Conservation (phyloP, 2,888 invertebrate genomes). For the Plagiodera versicolora region DNA sequence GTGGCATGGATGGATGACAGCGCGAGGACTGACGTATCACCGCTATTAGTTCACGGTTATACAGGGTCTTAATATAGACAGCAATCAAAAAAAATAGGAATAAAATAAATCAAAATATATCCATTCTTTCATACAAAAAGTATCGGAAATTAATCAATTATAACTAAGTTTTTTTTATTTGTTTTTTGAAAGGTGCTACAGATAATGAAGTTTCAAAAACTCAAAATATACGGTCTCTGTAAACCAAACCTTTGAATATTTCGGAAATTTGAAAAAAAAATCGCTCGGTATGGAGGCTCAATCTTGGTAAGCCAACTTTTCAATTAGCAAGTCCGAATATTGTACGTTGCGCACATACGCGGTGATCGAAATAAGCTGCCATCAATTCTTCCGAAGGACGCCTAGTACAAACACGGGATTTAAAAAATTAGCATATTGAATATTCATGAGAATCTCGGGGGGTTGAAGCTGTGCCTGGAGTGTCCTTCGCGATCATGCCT, state of each 20-base stretch:
- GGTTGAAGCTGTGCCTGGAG: slow-evolving; percentile 30
- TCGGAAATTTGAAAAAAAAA: no score
- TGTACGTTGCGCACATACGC: not conserved
- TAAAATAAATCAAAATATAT: no score
- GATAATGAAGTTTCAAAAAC: no score
- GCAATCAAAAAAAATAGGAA: no score
- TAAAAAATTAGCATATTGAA: slow-evolving; percentile 47
- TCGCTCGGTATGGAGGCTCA: not conserved
- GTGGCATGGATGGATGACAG: slow-evolving; percentile 38
- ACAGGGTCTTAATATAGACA: slow-evolving; percentile 13
- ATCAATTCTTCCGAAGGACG: slow-evolving; percentile 30
- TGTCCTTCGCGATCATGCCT: slow-evolving; percentile 23
- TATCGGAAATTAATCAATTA: no score
- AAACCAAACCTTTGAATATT: no score
- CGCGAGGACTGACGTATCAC: slow-evolving; percentile 33
- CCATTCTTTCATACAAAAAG: no score
- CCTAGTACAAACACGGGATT: slow-evolving; percentile 36
- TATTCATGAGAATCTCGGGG: slow-evolving; percentile 44
- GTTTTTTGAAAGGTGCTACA: no score
- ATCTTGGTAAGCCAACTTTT: not conserved
- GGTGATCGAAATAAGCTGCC: not conserved
- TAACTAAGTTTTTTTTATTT: no score
- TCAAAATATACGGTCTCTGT: no score
- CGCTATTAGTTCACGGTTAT: slow-evolving; percentile 30
- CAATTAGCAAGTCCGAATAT: not conserved